These are phyloP conservation scores for Suillia variegata DNA, from an alignment of 2,888 invertebrate species.

Conservation along the genomic window DNA sequence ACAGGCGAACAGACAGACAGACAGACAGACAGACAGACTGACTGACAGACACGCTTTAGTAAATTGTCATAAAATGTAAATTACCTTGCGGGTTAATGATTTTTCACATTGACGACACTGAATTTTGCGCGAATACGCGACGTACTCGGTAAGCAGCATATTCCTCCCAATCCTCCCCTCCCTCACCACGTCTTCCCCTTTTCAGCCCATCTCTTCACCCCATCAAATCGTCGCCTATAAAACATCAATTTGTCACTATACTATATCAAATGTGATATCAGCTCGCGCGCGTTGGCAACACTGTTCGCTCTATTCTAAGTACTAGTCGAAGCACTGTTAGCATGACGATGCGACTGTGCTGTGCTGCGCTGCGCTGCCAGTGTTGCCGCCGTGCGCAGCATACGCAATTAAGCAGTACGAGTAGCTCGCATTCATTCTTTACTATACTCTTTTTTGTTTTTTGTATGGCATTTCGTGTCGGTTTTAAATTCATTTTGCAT, in stretches of 20 bases:
- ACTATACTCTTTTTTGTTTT: no score
- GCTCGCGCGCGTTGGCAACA: not conserved
- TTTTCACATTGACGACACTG: constrained; percentile 19
- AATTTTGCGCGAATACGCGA: not conserved
- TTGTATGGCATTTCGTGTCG: constrained; percentile 38
- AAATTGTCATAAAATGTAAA: constrained; percentile 20
- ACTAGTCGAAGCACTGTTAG: no score
- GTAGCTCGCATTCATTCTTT: constrained; percentile 33
- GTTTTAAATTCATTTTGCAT: constrained; percentile 21
- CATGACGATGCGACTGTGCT: constrained; percentile 15
- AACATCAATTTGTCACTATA: not conserved
- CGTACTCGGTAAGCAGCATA: not conserved
- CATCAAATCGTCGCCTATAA: no score
- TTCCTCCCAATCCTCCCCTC: not conserved
- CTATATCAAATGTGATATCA: not conserved
- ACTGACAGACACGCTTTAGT: no score
- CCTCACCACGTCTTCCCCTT: no score
- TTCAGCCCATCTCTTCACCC: no score
- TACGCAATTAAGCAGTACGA: no score
- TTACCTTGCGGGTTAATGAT: constrained; percentile 23
- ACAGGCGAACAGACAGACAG: no score
- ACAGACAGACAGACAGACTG: no score
- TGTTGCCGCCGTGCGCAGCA: constrained; percentile 48
- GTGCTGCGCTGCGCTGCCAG: constrained; percentile 35
- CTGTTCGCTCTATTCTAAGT: no score